Evolutionary conservation across 2,797 vertebrate species (phyloP).

Genomic region (Calcarius lapponicus): DNA sequence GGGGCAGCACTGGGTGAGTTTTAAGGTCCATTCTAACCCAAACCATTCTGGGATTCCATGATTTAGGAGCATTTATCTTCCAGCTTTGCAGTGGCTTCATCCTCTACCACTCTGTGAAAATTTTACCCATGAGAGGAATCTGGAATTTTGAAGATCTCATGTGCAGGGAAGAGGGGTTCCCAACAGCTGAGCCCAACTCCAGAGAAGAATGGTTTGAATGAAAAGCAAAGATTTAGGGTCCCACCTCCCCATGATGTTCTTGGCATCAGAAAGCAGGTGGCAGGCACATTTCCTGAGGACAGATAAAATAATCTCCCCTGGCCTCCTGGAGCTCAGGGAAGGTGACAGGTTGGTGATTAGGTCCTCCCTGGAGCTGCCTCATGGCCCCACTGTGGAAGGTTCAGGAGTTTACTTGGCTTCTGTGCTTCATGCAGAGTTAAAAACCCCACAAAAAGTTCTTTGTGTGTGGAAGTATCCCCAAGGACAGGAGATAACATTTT

Average conservation of each 20-base stretch:
- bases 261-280: neutral
- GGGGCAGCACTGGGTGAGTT: accelerated
- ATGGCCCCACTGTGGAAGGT: neutral
- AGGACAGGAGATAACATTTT: neutral
- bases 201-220: neutral
- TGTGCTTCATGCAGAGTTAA: neutral
- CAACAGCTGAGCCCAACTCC: neutral
- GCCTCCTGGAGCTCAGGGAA: neutral
- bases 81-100: neutral
- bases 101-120: neutral
- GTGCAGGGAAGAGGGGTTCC: neutral
- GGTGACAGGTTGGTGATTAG: neutral
- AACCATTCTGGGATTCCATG: neutral
- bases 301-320: neutral
- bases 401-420: conserved; percentile 30
- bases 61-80: neutral
- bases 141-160: neutral
- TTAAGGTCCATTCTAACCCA: neutral
- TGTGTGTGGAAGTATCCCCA: neutral
- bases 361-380: neutral
- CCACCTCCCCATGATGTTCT: neutral
- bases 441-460: neutral
- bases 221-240: neutral
- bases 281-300: neutral
- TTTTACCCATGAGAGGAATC: accelerated